Conservation (phyloP, 2,797 vertebrate genomes). For the Caiman crocodilus region DNA sequence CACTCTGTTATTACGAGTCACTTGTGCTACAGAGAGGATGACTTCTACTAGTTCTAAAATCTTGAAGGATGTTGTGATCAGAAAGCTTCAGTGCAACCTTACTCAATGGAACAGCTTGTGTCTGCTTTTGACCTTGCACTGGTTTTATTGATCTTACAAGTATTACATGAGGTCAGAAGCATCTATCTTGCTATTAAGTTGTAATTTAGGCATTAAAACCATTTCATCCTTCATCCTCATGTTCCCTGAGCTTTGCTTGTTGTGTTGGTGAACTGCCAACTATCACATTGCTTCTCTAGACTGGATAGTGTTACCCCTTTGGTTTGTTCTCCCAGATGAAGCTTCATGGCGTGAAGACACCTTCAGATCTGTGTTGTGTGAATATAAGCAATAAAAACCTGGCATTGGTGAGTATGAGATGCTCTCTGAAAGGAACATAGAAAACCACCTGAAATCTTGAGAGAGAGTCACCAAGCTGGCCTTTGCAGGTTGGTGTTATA, state of each 20-base stretch:
- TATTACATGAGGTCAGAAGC: background rate
- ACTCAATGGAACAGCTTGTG: too few species aligned
- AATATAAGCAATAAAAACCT: slow-evolving; percentile 77
- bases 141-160: background rate
- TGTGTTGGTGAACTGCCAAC: background rate
- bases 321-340: slow-evolving; percentile 67
- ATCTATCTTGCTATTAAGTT: background rate
- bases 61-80: too few species aligned
- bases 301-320: background rate
- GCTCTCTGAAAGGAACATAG: background rate
- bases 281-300: background rate
- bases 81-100: too few species aligned
- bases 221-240: background rate
- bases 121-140: background rate
- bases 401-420: slow-evolving; percentile 61
- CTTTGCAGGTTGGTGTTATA: background rate
- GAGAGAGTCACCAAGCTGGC: rapidly evolving
- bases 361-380: slow-evolving; percentile 75
- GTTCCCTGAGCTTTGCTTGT: too few species aligned
- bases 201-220: background rate
- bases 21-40: too few species aligned
- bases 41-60: too few species aligned
- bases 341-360: slow-evolving; percentile 67
- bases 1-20: too few species aligned
- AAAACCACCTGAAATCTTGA: background rate